Evolutionary conservation across 2,113 vertebrate species (phyloP), one percentile per base, ranked within the genome.

Genomic region (Syngnathus scovelli): DNA sequence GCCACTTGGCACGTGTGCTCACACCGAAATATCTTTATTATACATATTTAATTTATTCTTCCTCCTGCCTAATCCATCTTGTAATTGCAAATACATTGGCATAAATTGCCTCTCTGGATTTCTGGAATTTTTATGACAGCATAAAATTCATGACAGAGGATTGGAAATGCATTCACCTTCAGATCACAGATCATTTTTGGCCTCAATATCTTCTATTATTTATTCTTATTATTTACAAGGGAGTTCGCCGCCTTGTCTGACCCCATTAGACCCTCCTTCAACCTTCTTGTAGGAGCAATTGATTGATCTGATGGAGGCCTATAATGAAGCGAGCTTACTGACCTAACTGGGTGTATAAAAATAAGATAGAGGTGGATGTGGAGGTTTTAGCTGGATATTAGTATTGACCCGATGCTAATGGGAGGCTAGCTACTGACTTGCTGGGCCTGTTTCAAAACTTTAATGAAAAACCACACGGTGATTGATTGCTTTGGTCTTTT

Each of bases 291-390:
- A 58, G 64, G 49, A 77, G 61, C 55, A 80, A 86, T 83, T 87
- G 88, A 88, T 87, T 78, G 80, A 77, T 86, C 77, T 71, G 70
- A 85, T 49, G 9, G 71, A 75, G 51, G 54, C 36, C 16, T 1
- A 11, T 85, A 86, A 87, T 85, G 78, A 85, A 82, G 67, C 76
- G 70, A 66, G 78, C 71, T 84, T 86, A 89, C 87, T 83, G 85
- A 87, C 68, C 66, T 44, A 41, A 61, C 63, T 65, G 70, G 68
- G 62, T 72, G 27, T 76, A 74, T 82, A 61, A 71, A 52, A 86
- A 83, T 84, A 75, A 82, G 79, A 49, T 48, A 36, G 61, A 71
- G 69, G 66, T 78, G 78, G 84, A 84, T 74, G 72, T 79, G 61
- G 59, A 74, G 73, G 68, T 70, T 86, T 83, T 83, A 79, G 78